phyloP scores from a whole-genome alignment of 2,113 vertebrate species.

The Zeus faber region DNA sequence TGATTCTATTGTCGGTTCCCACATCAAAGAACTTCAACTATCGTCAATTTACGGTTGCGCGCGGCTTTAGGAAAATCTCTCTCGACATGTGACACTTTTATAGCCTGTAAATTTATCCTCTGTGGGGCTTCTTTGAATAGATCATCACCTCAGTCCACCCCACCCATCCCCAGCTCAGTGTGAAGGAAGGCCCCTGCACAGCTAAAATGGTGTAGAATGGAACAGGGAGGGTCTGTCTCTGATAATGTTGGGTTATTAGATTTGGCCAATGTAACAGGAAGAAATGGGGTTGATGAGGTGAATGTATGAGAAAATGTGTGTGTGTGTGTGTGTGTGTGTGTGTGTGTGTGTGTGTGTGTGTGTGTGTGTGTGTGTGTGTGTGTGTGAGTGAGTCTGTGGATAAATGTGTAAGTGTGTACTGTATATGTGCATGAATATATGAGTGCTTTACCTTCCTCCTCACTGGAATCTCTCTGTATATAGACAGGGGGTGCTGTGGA shows the following conservation, averaged over 20 bases:
- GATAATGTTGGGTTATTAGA: neutral
- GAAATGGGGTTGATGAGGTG: neutral
- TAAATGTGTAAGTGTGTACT: neutral
- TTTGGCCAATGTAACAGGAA: neutral
- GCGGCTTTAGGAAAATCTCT: conserved; percentile 20
- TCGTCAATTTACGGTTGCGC: conserved; percentile 34
- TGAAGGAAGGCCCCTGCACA: conserved; percentile 28
- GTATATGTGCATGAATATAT: neutral
- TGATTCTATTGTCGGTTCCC: conserved; percentile 41
- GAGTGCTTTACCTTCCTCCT: conserved; percentile 74
- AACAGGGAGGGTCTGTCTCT: neutral
- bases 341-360: too few species aligned
- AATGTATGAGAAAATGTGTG: too few species aligned
- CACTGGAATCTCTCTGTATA: conserved; percentile 77
- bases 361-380: too few species aligned
- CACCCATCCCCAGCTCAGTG: conserved; percentile 28
- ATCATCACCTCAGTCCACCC: conserved; percentile 20
- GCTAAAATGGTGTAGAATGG: conserved; percentile 5
- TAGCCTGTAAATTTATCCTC: conserved; percentile 20
- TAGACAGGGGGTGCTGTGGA: conserved; percentile 69
- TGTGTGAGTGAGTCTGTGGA: conserved; percentile 6
- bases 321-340: too few species aligned
- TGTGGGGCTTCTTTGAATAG: conserved; percentile 16
- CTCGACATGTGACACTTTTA: conserved; percentile 10
- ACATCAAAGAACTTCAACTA: conserved; percentile 53